Conservation (phyloP, 1,140 invertebrate species). For the Drosophila paulistorum region DNA sequence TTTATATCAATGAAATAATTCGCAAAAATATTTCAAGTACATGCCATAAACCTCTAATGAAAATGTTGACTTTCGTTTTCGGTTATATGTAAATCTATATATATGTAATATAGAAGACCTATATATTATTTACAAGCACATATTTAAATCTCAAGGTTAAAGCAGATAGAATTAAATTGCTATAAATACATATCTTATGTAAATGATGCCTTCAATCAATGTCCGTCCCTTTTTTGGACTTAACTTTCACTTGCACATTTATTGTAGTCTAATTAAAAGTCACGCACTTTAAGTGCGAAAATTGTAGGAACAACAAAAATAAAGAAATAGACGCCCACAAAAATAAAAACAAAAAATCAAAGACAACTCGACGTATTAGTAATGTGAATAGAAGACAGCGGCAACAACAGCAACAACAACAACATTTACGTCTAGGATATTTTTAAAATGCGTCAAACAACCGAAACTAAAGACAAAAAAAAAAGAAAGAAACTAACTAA, state of each 20-base stretch:
- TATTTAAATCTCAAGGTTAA: background rate
- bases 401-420: conserved; percentile 34
- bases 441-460: conserved; percentile 76
- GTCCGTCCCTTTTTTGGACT: background rate
- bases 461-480: conserved; percentile 33
- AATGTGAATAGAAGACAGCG: conserved; percentile 54
- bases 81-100: background rate
- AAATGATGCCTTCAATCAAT: background rate
- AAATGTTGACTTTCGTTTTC: background rate
- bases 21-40: background rate
- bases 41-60: background rate
- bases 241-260: conserved; percentile 53
- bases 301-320: conserved; percentile 32
- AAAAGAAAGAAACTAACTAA: background rate
- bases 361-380: conserved; percentile 76
- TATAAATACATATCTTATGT: background rate
- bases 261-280: conserved; percentile 79
- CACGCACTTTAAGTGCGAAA: conserved; percentile 75
- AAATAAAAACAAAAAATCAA: conserved; percentile 45
- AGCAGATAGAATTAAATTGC: background rate
- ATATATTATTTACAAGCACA: background rate
- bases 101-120: background rate
- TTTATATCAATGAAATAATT: no score
- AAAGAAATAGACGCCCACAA: conserved; percentile 19
- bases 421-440: conserved; percentile 70